Evolutionary conservation across 2,113 vertebrate genomes (phyloP).

Genomic region (Boulengeromyrus knoepffleri): DNA sequence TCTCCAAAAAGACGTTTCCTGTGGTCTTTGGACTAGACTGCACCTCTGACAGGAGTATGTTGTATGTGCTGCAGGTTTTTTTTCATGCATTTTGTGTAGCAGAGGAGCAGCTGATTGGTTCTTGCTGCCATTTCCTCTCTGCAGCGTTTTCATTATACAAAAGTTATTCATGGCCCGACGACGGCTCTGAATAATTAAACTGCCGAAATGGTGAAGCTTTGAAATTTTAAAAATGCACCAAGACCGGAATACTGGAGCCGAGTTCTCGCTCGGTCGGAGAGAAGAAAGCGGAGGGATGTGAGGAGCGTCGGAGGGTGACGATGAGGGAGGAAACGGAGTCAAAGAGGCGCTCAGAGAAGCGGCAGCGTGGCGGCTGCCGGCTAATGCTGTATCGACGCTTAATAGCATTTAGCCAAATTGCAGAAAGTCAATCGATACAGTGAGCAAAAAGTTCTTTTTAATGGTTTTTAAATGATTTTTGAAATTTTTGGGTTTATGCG

Average conservation of each 20-base stretch:
- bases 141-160: conserved; percentile 49
- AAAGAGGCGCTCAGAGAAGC: conserved; percentile 20
- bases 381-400: background rate
- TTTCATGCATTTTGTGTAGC: background rate
- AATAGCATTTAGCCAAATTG: conserved; percentile 11
- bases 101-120: conserved; percentile 13
- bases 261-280: background rate
- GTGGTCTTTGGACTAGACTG: background rate
- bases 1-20: background rate
- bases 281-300: background rate
- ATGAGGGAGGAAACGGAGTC: background rate
- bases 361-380: no score
- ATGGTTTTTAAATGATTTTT: background rate
- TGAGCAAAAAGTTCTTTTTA: background rate
- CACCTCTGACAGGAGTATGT: background rate
- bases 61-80: background rate
- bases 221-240: conserved; percentile 45
- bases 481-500: background rate
- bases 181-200: conserved; percentile 55
- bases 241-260: background rate
- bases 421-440: conserved; percentile 37
- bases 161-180: conserved; percentile 45
- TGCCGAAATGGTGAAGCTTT: conserved; percentile 54
- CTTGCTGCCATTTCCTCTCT: conserved; percentile 41
- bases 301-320: conserved; percentile 20